Percentiles rank a stretch among this genome's conserved stretches.
Conservation (phyloP, 1,140 invertebrate genomes). For the Geopemphigus sp. region DNA sequence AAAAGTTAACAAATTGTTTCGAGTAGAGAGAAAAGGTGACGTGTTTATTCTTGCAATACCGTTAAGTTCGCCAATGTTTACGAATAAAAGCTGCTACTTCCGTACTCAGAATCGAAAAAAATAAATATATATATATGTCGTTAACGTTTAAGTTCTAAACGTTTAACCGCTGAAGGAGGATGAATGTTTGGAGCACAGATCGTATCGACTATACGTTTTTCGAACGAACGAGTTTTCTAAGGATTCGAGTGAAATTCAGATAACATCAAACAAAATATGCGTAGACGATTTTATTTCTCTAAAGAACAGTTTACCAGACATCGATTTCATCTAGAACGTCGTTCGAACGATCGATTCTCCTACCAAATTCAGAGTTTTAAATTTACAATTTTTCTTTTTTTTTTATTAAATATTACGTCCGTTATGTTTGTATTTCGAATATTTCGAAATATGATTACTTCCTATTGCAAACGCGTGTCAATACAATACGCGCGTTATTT, state of each 20-base stretch:
- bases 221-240: background rate
- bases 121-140: background rate
- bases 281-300: background rate
- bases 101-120: background rate
- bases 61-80: background rate
- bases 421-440: background rate
- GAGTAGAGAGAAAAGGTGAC: background rate
- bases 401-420: background rate
- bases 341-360: background rate
- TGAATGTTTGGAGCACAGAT: no score
- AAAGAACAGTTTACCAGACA: background rate
- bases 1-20: background rate
- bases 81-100: background rate
- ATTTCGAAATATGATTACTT: background rate
- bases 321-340: background rate
- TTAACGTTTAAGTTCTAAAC: background rate
- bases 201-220: no score
- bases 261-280: no score
- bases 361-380: no score
- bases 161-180: no score
- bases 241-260: background rate
- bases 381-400: no score
- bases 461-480: background rate
- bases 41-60: background rate
- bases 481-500: background rate